Evolutionary conservation across 2,113 vertebrate species (phyloP).

Genomic region (Vidua macroura): DNA sequence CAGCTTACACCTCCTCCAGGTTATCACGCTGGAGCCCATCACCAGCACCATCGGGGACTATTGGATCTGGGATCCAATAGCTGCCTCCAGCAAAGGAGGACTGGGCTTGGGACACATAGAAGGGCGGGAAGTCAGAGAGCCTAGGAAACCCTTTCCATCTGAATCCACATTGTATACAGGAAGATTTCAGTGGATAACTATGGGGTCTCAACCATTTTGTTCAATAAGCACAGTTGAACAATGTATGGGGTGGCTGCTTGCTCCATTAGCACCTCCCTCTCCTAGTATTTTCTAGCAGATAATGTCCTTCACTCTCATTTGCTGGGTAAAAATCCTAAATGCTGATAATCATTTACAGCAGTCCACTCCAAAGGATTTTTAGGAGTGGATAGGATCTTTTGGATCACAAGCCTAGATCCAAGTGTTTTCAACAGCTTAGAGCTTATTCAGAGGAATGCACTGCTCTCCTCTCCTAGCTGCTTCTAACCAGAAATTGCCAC

Average conservation of each 20-base stretch:
- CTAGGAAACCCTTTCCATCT: not conserved
- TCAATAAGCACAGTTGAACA: not conserved
- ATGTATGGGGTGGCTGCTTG: rapidly evolving
- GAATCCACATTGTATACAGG: not conserved
- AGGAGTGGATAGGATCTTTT: not conserved
- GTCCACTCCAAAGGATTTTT: not conserved
- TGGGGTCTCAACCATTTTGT: not conserved
- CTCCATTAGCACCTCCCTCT: not conserved
- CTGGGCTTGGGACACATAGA: not conserved
- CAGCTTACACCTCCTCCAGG: not conserved
- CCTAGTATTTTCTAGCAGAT: not conserved
- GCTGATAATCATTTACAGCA: not conserved
- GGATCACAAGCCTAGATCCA: not conserved
- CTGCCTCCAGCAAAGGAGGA: not conserved
- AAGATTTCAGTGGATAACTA: not conserved
- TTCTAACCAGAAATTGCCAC: not conserved
- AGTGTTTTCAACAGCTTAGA: not conserved
- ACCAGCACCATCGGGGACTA: not conserved
- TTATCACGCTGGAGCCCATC: not conserved
- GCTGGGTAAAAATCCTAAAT: not conserved
- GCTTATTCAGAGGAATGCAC: not conserved
- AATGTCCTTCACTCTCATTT: not conserved
- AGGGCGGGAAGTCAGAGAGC: not conserved
- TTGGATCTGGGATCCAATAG: not conserved
- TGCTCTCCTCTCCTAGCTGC: not conserved